Base-by-base conservation (phyloP, 2,797 vertebrate species). In the Urosaurus nigricauda region DNA sequence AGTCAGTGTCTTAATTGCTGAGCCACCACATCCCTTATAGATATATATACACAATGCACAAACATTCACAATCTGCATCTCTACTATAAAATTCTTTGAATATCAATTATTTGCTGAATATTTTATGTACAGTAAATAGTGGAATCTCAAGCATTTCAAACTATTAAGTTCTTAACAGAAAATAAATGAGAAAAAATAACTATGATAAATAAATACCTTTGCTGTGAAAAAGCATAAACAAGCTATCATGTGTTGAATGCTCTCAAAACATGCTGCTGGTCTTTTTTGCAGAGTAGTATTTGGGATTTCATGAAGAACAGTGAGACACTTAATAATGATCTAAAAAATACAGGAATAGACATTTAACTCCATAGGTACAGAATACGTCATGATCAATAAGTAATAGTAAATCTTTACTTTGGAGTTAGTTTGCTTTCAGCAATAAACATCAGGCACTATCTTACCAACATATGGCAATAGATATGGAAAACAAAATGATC, bases 321-420 rank as follows among this genome's bases (percentile, higher is more conserved):
- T 95, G 87, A 99, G 93, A 90, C 98, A 99, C 92, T 98, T 99
- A 83, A 97, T 96, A 73, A 99, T 96, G 83, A 99, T 97, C 99
- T 99, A 92, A 91, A 97, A 97, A 95, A 51, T 77, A 90, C 73
- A 91, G 81, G 75, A 9, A 87, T 93, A 92, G 94, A 93, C 89
- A 37, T 2, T 56, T 71, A 40, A 87, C 74, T 58, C 82, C 5
- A 82, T 40, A 65, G 32, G 9, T 53, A 60, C 4, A 71, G 14
- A 79, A 51, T 51, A 89, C 14, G 73, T 53, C 40, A 84, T 79
- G 8, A 89, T 21, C 4, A 3, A 5, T 37, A 24, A 29, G 19
- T 43, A 56, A 84, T n/a, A 84, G 73, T 17, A 40, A 26, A 73
- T 19, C 37, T 6, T 70, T 77, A 21, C 14, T 56, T 1, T 88